Evolutionary conservation across 2,888 invertebrate species (phyloP), one percentile per base, ranked within the genome.

Genomic region (Sceliomorpha sp.): DNA sequence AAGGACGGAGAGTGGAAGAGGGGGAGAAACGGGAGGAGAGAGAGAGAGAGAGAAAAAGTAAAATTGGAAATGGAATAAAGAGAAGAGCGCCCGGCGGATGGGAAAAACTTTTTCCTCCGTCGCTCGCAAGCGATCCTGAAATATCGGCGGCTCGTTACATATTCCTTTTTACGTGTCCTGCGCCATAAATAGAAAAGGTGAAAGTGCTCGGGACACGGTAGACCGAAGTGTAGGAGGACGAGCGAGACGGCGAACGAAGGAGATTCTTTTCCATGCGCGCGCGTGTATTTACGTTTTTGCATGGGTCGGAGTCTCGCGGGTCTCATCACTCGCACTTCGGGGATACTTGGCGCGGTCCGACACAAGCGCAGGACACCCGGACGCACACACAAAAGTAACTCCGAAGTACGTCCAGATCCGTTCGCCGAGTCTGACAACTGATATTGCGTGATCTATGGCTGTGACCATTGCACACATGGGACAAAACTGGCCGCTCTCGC

Each of bases 361-460:
- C 79, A 72, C 67, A 53, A 56, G 73, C 72, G 72, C 72, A n/a
- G 42, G 60, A 48, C 63, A 64, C 36, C 34, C 29, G 31, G 55
- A 59, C 62, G 58, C 64, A 64, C 67, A 53, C 34, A 13, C 36
- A 14, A 20, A 36, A 42, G 6, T 40, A n/a, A n/a, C n/a, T n/a
- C n/a, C 17, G 17, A 29, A 55, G 39, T 47, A 34, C 36, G 53
- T 20, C 39, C 48, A 48, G 70, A 71, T 75, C 69, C 67, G 70
- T 73, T 67, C 74, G 69, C 59, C 68, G 32, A 29, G 56, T 50
- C 58, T 72, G 76, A 75, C 76, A 76, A 74, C 76, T 87, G 87
- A 87, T 87, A 87, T 87, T 86, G 86, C 86, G 85, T 87, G 87
- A 87, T 87, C 86, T 87, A 87, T 86, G 83, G 84, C 84, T 78